These are phyloP conservation scores for Cyrtonyx montezumae DNA, from an alignment of 2,113 vertebrate species.

Conservation along the genomic window DNA sequence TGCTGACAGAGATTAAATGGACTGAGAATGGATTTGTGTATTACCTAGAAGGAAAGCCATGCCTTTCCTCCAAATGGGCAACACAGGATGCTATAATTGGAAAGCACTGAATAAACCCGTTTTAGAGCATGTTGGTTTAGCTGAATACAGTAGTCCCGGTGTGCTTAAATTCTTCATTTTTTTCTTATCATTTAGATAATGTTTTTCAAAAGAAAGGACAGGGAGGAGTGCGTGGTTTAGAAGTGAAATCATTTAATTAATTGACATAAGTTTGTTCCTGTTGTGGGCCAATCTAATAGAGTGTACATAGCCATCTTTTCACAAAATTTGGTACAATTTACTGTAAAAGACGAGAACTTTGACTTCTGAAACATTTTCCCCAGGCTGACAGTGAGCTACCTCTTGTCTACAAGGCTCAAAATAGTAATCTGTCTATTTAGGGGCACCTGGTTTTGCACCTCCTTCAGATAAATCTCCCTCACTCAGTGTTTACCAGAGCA, in stretches of 20 bases:
- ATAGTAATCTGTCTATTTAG: not conserved
- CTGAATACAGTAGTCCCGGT: not conserved
- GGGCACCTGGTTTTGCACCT: not conserved
- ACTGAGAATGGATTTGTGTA: conserved; percentile 61
- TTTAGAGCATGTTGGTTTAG: not conserved
- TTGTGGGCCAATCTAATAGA: not conserved
- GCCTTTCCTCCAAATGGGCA: conserved; percentile 49
- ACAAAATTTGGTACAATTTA: not conserved
- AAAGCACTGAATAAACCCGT: not conserved
- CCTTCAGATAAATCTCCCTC: conserved; percentile 49
- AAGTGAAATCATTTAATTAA: conserved; percentile 12
- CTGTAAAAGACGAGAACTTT: conserved; percentile 43
- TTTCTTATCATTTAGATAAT: not conserved
- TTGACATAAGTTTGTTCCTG: not conserved
- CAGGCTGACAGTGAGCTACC: conserved; percentile 6
- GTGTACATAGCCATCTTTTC: not conserved
- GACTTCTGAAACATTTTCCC: conserved; percentile 39
- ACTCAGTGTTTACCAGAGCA: conserved; percentile 12
- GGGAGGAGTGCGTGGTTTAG: conserved; percentile 33
- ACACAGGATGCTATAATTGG: conserved; percentile 65
- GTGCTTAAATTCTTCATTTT: not conserved
- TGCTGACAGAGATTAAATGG: conserved; percentile 60
- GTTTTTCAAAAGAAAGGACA: not conserved
- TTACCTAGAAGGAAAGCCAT: conserved; percentile 51
- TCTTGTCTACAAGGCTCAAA: conserved; percentile 2